Evolutionary conservation across 2,797 vertebrate genomes (phyloP), one percentile per base, ranked within the genome.

Genomic region (Peromyscus attwateri): DNA sequence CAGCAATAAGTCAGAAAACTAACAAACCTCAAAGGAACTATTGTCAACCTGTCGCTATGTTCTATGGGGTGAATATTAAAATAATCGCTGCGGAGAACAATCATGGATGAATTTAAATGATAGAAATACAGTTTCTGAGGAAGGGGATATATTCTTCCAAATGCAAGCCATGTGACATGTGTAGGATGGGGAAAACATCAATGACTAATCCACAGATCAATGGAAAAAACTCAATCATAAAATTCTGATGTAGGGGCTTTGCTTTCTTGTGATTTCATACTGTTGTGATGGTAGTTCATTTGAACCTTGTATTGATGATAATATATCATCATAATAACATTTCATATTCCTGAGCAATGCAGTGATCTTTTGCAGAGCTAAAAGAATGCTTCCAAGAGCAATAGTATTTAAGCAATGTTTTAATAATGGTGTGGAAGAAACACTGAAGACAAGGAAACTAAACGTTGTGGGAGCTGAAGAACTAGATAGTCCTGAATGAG

Each of bases 121-220:
- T 10, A 60, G 17, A 31, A 79, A 71, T 31, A 12, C 13, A 89
- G 46, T 68, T 71, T 87, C 87, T n/a, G 21, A 89, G 25, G 43
- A 91, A 89, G 49, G 80, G 9, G 12, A 40, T 1, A 0, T 60
- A n/a, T 84, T 88, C 40, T 76, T 93, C 64, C 57, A 52, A 46
- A 46, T 1, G 21, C 89, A 13, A 87, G 12, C 11, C 3, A 60
- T 21, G n/a, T 13, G 29, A 49, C 25, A 55, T 37, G 80, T 73
- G 14, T 83, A 82, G 52, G 14, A 52, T 46, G 80, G 34, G 52
- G 92, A 92, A 91, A 93, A 87, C n/a, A 97, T 94, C 75, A 83
- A 37, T 1, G 9, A 62, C 75, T 89, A 83, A 92, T 16, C 49
- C 75, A 84, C 55, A 97, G 87, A 92, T 95, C 94, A 96, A 92